phyloP scores from a whole-genome alignment of 2,888 invertebrate species.

The Aproaerema taeniolella region DNA sequence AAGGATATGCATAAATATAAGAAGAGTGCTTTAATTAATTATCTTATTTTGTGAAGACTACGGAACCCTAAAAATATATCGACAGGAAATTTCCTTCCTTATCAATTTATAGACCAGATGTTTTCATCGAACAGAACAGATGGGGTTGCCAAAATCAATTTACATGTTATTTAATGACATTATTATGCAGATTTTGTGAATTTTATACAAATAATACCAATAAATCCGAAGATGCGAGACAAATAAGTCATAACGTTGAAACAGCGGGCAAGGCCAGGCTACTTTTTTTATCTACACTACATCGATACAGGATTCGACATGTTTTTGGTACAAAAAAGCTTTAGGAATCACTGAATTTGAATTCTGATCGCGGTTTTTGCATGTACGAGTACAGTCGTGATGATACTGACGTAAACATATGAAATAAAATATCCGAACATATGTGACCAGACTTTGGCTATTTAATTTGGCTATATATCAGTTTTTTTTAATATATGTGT shows the following conservation, averaged over 20 bases:
- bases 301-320: slow-evolving; percentile 39
- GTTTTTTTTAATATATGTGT: too few relatives aligned
- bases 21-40: too few relatives aligned
- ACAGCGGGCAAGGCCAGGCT: slow-evolving; percentile 47
- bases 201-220: slow-evolving; percentile 56
- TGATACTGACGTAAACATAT: too few relatives aligned
- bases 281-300: slow-evolving; percentile 34
- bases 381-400: too few relatives aligned
- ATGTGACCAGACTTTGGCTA: too few relatives aligned
- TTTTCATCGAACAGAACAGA: slow-evolving; percentile 11
- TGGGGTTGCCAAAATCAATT: slow-evolving; percentile 14
- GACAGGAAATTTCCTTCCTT: slow-evolving; percentile 58
- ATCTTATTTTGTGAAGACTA: too few relatives aligned
- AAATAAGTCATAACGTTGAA: slow-evolving; percentile 74
- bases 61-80: too few relatives aligned
- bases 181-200: slow-evolving; percentile 59
- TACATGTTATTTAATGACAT: slow-evolving; percentile 48
- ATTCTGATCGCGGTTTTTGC: too few relatives aligned
- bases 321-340: slow-evolving; percentile 25
- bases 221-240: slow-evolving; percentile 64
- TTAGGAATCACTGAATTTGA: slow-evolving; percentile 15
- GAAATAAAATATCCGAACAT: too few relatives aligned
- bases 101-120: slow-evolving; percentile 32
- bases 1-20: too few relatives aligned
- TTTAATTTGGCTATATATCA: too few relatives aligned